phyloP scores from a whole-genome alignment of 1,140 invertebrate genomes.

The Stenopsyche tienmushanensis region DNA sequence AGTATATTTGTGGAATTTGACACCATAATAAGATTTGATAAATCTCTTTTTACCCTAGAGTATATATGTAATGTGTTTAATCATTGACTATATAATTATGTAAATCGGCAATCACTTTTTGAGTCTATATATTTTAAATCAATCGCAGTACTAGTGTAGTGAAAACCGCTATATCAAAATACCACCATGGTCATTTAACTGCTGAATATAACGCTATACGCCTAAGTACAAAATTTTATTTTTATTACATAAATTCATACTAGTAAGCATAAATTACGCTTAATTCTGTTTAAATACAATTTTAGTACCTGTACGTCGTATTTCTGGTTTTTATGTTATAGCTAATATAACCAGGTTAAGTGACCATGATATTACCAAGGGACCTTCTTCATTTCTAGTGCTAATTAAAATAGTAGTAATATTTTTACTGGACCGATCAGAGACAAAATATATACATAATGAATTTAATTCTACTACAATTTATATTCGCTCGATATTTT shows the following conservation, averaged over 20 bases:
- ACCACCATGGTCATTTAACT: conserved; percentile 41
- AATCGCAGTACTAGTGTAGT: conserved; percentile 39
- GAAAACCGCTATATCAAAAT: conserved; percentile 31
- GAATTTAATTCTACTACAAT: background rate
- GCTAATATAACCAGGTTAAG: conserved; percentile 30
- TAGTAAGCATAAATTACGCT: background rate
- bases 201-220: background rate
- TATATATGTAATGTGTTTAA: conserved; percentile 41
- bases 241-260: background rate
- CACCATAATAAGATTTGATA: no score
- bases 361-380: conserved; percentile 42
- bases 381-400: conserved; percentile 42
- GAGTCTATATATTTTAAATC: conserved; percentile 40
- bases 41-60: conserved; percentile 41
- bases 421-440: conserved; percentile 40
- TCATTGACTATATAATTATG: conserved; percentile 41
- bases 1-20: conserved; percentile 37
- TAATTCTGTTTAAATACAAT: no score
- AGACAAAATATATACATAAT: conserved; percentile 21
- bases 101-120: conserved; percentile 40
- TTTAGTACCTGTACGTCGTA: no score
- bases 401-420: conserved; percentile 39
- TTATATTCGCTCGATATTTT: conserved; percentile 17
- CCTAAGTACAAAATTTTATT: background rate
- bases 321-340: no score